Base-by-base conservation (phyloP, 1,140 invertebrate genomes). In the Psix sp. region DNA sequence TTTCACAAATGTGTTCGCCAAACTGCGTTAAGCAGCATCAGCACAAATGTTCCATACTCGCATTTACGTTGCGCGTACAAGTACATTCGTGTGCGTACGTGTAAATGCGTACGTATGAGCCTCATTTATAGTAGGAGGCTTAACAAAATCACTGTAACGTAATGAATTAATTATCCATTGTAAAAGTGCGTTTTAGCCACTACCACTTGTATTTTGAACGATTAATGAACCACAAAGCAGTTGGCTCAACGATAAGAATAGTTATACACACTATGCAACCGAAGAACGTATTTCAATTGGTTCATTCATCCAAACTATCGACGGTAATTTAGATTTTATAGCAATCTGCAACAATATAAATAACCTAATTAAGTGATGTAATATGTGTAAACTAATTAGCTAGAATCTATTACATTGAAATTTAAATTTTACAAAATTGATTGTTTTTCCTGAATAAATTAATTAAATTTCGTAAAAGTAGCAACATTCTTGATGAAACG, bases 161-260 rank as follows among this genome's bases (percentile, higher is more conserved):
- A 70, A 16, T 70, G 66, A 62, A 70, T 70, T 70, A 70, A 70
- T 70, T 70, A 56, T 42, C 49, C 48, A 57, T 62, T 70, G 48
- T 70, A 70, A 70, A 70, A 70, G 42, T 70, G 29, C 57, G 26
- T 49, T 60, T 59, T 13, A 46, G 48, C 45, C n/a, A 29, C 26
- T 52, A 31, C 24, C 54, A 24, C 24, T 20, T 45, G 45, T 57
- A 21, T 59, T 51, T 18, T 35, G 40, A 29, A 56, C 56, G 40
- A 70, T 70, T 70, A 70, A 70, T 70, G 66, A 70, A 70, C 67
- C 49, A 42, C 67, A 40, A 24, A 56, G 49, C 54, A 62, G 42
- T 56, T 56, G 49, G 24, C 29, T 20, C n/a, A 49, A 49, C 38
- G 51, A 49, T 62, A 71, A 62, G 35, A 62, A 62, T 49, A 17